A percentile compares a stretch with the other conserved stretches of the same genome.
Conservation (phyloP, 2,888 invertebrate genomes). For the Oligia strigilis region DNA sequence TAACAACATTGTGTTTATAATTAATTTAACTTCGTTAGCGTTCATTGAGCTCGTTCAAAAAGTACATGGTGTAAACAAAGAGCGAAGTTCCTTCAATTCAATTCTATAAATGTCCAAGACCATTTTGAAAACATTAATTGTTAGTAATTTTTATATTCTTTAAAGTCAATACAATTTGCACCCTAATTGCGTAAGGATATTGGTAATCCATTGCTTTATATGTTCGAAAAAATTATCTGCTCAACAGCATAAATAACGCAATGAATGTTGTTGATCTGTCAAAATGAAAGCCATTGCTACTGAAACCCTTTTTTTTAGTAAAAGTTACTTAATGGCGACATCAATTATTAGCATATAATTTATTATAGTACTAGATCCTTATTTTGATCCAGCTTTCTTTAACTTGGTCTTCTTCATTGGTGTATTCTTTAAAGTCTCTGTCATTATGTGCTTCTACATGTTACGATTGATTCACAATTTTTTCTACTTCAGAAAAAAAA, state of each 20-base stretch:
- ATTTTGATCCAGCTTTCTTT: background rate
- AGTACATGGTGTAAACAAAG: conserved; percentile 59
- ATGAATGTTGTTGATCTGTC: no score
- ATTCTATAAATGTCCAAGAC: background rate
- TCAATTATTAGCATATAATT: background rate
- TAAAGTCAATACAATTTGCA: background rate
- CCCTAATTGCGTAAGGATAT: no score
- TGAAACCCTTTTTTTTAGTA: background rate
- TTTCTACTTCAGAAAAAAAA: background rate
- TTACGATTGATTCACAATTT: background rate
- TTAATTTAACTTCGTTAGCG: conserved; percentile 86
- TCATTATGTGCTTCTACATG: no score
- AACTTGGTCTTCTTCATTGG: no score
- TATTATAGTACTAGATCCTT: background rate
- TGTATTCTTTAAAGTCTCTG: background rate
- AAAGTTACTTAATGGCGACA: no score
- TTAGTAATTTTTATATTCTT: background rate
- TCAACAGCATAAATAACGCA: no score
- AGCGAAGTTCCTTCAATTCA: conserved; percentile 17
- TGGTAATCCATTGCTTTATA: no score
- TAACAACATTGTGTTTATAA: conserved; percentile 69
- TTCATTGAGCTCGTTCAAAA: conserved; percentile 77
- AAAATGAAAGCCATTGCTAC: no score
- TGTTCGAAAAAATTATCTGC: no score
- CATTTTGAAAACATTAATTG: background rate